These are phyloP conservation scores for Hippoglossus hippoglossus DNA, from an alignment of 2,797 vertebrate genomes.

Conservation along the genomic window DNA sequence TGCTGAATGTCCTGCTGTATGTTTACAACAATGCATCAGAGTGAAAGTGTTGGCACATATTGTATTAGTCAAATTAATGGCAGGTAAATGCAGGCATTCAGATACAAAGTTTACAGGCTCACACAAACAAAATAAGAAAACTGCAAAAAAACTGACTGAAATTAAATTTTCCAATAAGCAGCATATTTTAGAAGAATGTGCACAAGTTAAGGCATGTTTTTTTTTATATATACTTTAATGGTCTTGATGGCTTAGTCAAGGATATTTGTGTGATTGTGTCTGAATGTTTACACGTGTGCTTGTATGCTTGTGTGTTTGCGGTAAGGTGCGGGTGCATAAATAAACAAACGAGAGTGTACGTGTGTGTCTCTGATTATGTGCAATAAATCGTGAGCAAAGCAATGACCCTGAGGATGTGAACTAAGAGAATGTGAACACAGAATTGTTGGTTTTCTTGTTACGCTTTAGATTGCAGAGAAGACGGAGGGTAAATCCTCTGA, in stretches of 20 bases:
- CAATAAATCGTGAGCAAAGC: constrained; percentile 73
- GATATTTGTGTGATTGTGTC: constrained; percentile 34
- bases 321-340: constrained; percentile 10
- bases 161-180: constrained; percentile 49
- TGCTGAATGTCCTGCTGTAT: constrained; percentile 80
- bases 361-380: constrained; percentile 59
- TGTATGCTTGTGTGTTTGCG: constrained; percentile 9
- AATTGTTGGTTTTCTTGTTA: constrained; percentile 56
- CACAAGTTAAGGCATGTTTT: constrained; percentile 60
- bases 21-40: constrained; percentile 75
- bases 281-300: constrained; percentile 33
- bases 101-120: constrained; percentile 77
- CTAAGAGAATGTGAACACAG: constrained; percentile 69
- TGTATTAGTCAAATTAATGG: constrained; percentile 37
- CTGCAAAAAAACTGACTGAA: constrained; percentile 45
- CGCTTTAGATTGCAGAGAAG: constrained; percentile 27
- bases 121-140: constrained; percentile 51
- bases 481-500: constrained; percentile 24
- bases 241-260: constrained; percentile 9
- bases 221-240: constrained; percentile 24
- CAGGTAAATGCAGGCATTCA: constrained; percentile 60
- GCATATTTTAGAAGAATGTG: constrained; percentile 49
- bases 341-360: constrained; percentile 34
- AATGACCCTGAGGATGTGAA: constrained; percentile 76
- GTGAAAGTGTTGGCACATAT: constrained; percentile 54